These are phyloP conservation scores for Camelus bactrianus DNA, from an alignment of 2,113 vertebrate species.

Conservation along the genomic window DNA sequence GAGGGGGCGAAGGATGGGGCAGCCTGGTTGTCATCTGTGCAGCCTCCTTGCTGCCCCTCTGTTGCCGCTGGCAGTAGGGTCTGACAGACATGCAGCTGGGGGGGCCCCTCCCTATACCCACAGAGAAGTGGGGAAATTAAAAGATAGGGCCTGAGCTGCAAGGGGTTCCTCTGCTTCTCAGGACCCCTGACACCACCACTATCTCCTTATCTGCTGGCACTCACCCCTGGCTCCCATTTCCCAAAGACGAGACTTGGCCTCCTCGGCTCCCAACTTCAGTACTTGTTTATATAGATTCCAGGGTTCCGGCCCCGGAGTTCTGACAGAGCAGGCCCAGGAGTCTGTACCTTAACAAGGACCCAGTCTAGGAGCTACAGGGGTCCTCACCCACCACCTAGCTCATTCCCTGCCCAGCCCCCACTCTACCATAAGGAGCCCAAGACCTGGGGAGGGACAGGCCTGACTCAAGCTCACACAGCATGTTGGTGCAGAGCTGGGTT, in stretches of 20 bases:
- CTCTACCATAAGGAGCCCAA: not conserved
- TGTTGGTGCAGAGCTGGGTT: not conserved
- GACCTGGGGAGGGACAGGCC: not conserved
- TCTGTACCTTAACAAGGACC: not conserved
- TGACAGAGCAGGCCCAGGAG: not conserved
- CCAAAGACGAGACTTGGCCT: not conserved
- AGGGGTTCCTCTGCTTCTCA: not conserved
- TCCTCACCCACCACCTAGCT: not conserved
- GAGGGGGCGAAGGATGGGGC: not conserved
- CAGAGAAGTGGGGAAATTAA: not conserved
- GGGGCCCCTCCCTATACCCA: not conserved
- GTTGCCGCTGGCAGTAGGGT: not conserved
- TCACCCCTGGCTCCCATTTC: not conserved
- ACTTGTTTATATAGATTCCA: too few relatives aligned
- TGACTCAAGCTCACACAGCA: not conserved
- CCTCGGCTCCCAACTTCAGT: not conserved
- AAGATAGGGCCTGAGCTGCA: not conserved
- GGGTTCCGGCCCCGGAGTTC: not conserved
- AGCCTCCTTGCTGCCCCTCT: not conserved
- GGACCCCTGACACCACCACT: not conserved
- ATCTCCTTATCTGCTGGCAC: not conserved
- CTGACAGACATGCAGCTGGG: not conserved
- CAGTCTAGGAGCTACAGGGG: not conserved
- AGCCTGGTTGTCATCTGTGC: too few relatives aligned
- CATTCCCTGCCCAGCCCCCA: too few relatives aligned